Percentiles rank a stretch among this genome's conserved stretches.
These are phyloP conservation scores for Lynx canadensis DNA, from an alignment of 2,113 vertebrate genomes.

Conservation along the genomic window DNA sequence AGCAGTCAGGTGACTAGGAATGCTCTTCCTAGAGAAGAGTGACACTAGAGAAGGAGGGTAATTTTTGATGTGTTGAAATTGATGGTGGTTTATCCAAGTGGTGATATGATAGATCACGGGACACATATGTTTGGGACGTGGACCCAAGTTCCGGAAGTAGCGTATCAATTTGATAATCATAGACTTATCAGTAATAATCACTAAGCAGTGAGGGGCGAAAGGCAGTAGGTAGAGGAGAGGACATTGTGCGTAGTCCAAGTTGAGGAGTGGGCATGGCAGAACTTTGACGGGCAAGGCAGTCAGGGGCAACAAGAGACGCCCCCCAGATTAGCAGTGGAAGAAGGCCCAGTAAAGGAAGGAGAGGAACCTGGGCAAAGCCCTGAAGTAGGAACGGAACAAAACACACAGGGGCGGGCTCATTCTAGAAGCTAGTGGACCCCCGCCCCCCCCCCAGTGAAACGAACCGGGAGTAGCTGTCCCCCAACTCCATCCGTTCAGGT, in stretches of 20 bases:
- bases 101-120: background rate
- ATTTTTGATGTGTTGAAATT: background rate
- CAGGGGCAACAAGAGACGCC: too few relatives aligned
- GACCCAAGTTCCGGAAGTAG: background rate
- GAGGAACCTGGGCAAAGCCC: too few relatives aligned
- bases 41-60: background rate
- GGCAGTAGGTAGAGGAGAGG: too few relatives aligned
- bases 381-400: background rate
- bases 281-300: accelerated
- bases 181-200: too few relatives aligned
- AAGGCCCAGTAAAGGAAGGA: background rate
- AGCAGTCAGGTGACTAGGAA: background rate
- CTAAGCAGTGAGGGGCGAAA: background rate
- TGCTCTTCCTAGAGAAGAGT: background rate
- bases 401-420: too few relatives aligned
- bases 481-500: background rate
- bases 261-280: background rate
- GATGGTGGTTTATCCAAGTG: background rate
- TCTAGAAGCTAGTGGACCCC: background rate
- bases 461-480: background rate
- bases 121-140: background rate
- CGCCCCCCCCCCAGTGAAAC: too few relatives aligned
- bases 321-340: background rate
- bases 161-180: background rate
- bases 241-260: too few relatives aligned